Percentiles rank a stretch among this genome's conserved stretches.
Conservation (phyloP, 2,797 vertebrate genomes). For the Nannoperca obscura region DNA sequence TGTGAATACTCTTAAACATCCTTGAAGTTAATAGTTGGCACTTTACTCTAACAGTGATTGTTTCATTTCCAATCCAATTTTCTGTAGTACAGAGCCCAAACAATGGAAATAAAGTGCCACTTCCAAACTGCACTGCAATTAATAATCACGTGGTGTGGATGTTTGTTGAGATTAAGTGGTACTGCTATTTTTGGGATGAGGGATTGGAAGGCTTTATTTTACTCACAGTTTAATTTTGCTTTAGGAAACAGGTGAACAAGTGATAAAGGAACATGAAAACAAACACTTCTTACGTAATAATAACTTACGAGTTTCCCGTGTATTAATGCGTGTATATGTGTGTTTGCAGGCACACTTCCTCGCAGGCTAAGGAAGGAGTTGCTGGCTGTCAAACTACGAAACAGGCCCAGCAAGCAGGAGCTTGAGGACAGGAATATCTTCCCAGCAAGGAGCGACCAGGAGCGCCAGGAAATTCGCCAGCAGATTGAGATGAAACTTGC, state of each 20-base stretch:
- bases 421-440: conserved; percentile 98
- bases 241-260: not conserved
- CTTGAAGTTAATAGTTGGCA: not conserved
- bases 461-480: conserved; percentile 95
- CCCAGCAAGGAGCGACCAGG: conserved; percentile 93
- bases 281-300: not conserved
- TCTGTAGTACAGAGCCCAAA: not conserved
- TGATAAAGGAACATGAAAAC: not conserved
- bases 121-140: not conserved
- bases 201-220: not conserved
- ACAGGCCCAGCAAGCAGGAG: conserved; percentile 97
- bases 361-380: conserved; percentile 97
- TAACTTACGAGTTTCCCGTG: conserved; percentile 1
- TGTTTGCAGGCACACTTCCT: conserved; percentile 92
- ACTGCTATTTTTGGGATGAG: not conserved
- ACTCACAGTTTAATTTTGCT: not conserved
- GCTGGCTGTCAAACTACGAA: conserved; percentile 94
- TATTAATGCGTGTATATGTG: conserved; percentile 16
- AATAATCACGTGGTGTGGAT: not conserved
- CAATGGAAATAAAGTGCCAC: not conserved
- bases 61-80: not conserved
- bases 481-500: conserved; percentile 99
- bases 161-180: not conserved
- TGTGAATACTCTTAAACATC: not conserved
- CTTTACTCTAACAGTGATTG: not conserved